These are phyloP conservation scores for Sporophila hypoxantha DNA, from an alignment of 2,113 vertebrate species.

Conservation along the genomic window DNA sequence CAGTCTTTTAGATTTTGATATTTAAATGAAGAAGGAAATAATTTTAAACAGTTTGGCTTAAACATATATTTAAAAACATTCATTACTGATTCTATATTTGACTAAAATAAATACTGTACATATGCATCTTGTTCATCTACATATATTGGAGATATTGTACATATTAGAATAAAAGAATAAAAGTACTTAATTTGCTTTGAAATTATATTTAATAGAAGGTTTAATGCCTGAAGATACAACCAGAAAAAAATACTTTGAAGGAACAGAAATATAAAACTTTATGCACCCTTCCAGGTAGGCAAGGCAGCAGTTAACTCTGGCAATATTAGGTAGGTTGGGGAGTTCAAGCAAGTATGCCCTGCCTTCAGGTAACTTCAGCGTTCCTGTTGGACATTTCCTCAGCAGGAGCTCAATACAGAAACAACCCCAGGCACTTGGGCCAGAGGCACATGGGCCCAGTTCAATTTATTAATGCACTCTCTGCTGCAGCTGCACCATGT, in stretches of 20 bases:
- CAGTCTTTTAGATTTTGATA: not conserved
- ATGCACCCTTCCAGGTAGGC: not conserved
- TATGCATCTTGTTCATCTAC: not conserved
- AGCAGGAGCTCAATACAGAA: not conserved
- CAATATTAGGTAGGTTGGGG: not conserved
- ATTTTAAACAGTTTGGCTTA: not conserved
- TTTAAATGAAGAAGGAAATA: not conserved
- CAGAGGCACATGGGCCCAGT: accelerated
- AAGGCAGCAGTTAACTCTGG: not conserved
- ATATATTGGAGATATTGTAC: not conserved
- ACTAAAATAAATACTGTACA: not conserved
- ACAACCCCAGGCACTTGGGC: accelerated
- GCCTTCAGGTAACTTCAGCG: not conserved
- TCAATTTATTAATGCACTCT: not conserved
- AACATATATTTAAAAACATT: not conserved
- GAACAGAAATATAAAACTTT: not conserved
- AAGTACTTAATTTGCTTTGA: not conserved
- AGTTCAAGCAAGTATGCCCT: not conserved
- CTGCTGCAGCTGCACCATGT: not conserved
- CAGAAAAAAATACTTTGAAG: not conserved
- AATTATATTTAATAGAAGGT: not conserved
- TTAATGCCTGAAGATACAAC: not conserved
- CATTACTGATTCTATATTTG: not conserved
- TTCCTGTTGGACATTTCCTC: not conserved
- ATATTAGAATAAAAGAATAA: not conserved